Base-by-base conservation (phyloP, 2,888 invertebrate genomes). In the Drosophila borborema region DNA sequence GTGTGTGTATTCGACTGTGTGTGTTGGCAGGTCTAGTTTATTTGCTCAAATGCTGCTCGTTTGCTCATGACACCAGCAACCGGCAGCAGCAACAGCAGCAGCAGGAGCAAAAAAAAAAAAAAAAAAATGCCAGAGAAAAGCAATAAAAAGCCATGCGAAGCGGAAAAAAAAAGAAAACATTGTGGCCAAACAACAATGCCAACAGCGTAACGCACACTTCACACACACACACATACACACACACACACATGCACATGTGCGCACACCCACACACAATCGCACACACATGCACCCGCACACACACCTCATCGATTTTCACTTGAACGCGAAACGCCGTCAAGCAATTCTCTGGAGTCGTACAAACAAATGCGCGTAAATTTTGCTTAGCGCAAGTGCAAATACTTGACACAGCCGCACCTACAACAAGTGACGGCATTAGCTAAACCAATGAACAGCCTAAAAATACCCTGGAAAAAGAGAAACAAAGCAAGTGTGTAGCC, bases 361-460 rank as follows among this genome's bases (percentile, higher is more conserved):
- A 89, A 86, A 86, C 89, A 91, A 90, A 86, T 80, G 86, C 81
- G 91, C 87, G 91, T 84, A 86, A 90, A 90, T 91, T 87, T 90
- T 74, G 89, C 91, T 90, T 90, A 84, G 90, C 82, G 81, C 82
- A 77, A 86, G 80, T 80, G 82, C 80, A 88, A 88, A 86, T 89
- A 88, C 87, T 90, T 90, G 88, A 86, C 86, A 81, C 79, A 79
- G 79, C 82, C 89, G 85, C 89, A 84, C 85, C 85, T 77, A 81
- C 65, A 63, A 56, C 61, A 77, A 65, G 56, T 61, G 61, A 28
- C 36, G 14, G 36, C 12, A 38, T 28, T n/a, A 20, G 28, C 8
- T 10, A 5, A 18, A 3, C 4, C 16, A 38, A 18, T 36, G 38
- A 38, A 12, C n/a, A 0, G 16, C 16, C 7, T 2, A 12, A 9